phyloP scores from a whole-genome alignment of 30 jellyfish, hydroid and myxozoan genomes.

The Turritopsis rubra region DNA sequence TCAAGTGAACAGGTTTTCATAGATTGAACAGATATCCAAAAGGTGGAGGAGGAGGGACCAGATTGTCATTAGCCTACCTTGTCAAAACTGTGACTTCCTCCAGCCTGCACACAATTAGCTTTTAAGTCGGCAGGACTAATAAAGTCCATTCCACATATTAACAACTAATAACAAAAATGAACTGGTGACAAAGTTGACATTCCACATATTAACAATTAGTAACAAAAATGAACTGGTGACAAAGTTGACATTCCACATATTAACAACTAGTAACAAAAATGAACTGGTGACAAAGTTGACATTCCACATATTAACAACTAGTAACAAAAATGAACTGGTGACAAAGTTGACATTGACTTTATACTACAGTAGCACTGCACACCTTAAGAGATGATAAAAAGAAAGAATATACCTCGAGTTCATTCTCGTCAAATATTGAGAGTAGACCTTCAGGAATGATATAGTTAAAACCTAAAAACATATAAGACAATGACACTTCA shows the following conservation, averaged over 20 bases:
- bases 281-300: too few relatives aligned
- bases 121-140: constrained; percentile 70
- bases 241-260: too few relatives aligned
- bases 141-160: constrained; percentile 77
- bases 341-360: too few relatives aligned
- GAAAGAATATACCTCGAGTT: constrained; percentile 64
- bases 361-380: too few relatives aligned
- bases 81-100: constrained; percentile 40
- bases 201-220: neutral
- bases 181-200: neutral
- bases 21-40: too few relatives aligned
- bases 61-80: constrained; percentile 34
- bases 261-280: too few relatives aligned
- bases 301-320: too few relatives aligned
- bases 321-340: too few relatives aligned
- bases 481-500: too few relatives aligned
- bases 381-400: neutral
- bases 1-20: too few relatives aligned
- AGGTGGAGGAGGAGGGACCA: too few relatives aligned
- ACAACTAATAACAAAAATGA: constrained; percentile 61
- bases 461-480: constrained; percentile 50
- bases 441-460: constrained; percentile 78
- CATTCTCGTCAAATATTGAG: constrained; percentile 92
- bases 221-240: neutral
- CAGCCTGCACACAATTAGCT: constrained; percentile 33